Evolutionary conservation across 2,113 vertebrate genomes (phyloP).

Genomic region (Laterallus jamaicensis): DNA sequence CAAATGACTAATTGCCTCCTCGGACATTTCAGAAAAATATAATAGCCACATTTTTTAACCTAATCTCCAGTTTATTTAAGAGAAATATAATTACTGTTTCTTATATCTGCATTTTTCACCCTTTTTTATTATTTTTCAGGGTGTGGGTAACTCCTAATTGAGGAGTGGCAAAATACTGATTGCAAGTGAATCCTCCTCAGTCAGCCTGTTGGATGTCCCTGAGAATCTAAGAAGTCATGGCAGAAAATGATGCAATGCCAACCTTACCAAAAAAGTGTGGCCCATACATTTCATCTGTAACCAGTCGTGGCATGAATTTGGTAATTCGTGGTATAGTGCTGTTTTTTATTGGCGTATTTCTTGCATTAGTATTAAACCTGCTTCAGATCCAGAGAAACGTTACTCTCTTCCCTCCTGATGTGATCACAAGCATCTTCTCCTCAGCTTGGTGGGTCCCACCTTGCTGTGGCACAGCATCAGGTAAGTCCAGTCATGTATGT

Average conservation of each 20-base stretch:
- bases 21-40: not conserved
- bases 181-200: constrained; percentile 14
- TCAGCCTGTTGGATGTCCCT: constrained; percentile 42
- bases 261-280: constrained; percentile 71
- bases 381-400: constrained; percentile 96
- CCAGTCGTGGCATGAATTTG: constrained; percentile 87
- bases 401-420: constrained; percentile 95
- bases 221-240: constrained; percentile 77
- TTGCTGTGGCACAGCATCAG: constrained; percentile 92
- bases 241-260: constrained; percentile 71
- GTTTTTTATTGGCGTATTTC: constrained; percentile 92
- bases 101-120: not conserved
- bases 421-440: constrained; percentile 93
- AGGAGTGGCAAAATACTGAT: constrained; percentile 4
- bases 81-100: not conserved
- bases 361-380: constrained; percentile 92
- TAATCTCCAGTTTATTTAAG: not conserved
- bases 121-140: constrained; percentile 63
- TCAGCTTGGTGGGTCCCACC: constrained; percentile 96
- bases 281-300: constrained; percentile 86
- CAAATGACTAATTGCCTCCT: not conserved
- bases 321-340: constrained; percentile 87
- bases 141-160: constrained; percentile 63
- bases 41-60: not conserved
- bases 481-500: constrained; percentile 67